Base-by-base conservation (phyloP, 2,888 invertebrate species). In the Ommatoiulus sabulosus region DNA sequence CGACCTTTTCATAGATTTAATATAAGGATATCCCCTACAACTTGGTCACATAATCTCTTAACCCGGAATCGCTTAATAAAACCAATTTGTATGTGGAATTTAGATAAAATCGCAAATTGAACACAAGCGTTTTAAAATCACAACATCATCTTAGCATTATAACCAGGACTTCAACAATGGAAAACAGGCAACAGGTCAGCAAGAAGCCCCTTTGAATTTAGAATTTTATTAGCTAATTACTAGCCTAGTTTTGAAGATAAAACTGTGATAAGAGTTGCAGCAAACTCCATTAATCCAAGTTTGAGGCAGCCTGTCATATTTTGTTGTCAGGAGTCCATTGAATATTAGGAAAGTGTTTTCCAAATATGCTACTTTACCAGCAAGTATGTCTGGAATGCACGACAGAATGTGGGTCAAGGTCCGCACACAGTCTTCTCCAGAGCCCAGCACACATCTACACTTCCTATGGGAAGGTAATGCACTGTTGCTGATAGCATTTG, bases 101-200 rank as follows among this genome's bases (percentile, higher is more conserved):
- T 10, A 1, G 24, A 72, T 8, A 5, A 72, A 72, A 72, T 10
- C 57, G 24, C 10, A 72, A 72, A 72, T 72, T 2, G 72, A 72
- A 20, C 24, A 24, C n/a, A 24, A 72, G 12, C 10, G 24, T n/a
- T 72, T 57, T n/a, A 63, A 57, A 63, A n/a, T 72, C 24, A 72
- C 72, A 72, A 72, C 8, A 72, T 72, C 72, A 72, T 72, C 72
- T 72, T 72, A 72, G 72, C 24, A 72, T 72, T 24, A 24, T 24
- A 72, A 72, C 72, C 72, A 72, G 24, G 3, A 7, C 24, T 10
- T 24, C n/a, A 72, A 72, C n/a, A 10, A 72, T 72, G 24, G n/a
- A n/a, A 24, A 72, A 72, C 72, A 72, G 0, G 20, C n/a, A 7
- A n/a, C n/a, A 5, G 72, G 5, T 17, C 57, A 57, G 12, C 57